Evolutionary conservation across 2,888 invertebrate genomes (phyloP), one percentile per base, ranked within the genome.

Genomic region (Operophtera brumata): DNA sequence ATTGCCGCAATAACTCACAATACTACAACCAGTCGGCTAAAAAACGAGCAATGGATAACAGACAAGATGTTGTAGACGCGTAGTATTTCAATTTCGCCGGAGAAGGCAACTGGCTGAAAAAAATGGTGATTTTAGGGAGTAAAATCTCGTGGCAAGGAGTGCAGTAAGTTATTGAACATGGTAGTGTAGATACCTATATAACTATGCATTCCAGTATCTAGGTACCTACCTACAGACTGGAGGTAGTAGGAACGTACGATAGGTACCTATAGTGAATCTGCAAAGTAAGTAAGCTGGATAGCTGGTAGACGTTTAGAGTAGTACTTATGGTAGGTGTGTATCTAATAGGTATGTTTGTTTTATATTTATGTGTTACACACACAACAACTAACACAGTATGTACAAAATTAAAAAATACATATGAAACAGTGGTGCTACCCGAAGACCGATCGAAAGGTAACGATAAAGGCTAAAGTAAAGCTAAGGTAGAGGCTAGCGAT

Each of bases 71-170:
- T 62, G 52, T 9, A 11, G 28, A 64, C 71, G 69, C 58, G 67
- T 81, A 81, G 80, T 78, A 77, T 70, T 70, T 57, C 50, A 61
- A 56, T 68, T 65, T 71, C 62, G 55, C 69, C 76, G 61, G 43
- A 59, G 73, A 63, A 61, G 64, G 70, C 66, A 74, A 76, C 73
- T 73, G 68, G 72, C 71, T 77, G 70, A 77, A 80, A 77, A 86
- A 86, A 86, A 82, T 75, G 80, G 80, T 82, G 81, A 81, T 84
- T 85, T 82, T 82, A 67, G 71, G 70, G 71, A 71, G 75, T 70
- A 71, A 76, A 80, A 76, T 75, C 77, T 71, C 72, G 65, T 69
- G 64, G 70, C 73, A 69, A 69, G 70, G 75, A 83, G 80, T 88
- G 87, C 87, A 86, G 74, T 76, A 72, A 77, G 75, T 73, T 77